Evolutionary conservation across 2,888 invertebrate species (phyloP), one percentile per base, ranked within the genome.

Genomic region (Limnephilus marmoratus): DNA sequence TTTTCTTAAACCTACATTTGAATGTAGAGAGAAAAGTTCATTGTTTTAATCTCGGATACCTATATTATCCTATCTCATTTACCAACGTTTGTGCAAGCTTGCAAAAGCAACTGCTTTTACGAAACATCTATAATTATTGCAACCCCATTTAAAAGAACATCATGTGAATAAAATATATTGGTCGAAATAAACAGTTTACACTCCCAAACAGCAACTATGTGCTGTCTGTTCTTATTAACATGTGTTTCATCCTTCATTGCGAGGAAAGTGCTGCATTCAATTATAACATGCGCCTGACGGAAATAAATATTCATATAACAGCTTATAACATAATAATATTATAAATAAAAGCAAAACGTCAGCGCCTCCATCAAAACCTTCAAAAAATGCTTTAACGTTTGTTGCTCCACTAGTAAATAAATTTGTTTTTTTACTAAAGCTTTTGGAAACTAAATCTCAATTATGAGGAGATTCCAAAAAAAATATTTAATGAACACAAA

Each of bases 381-480:
- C 34, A 12, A 34, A 83, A 83, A 34, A 83, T 83, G 83, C 41
- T 83, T 83, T 37, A 83, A 83, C 37, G 68, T 68, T 34, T 34
- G 53, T 53, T 87, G 53, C 87, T 53, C 87, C 87, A 87, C 87
- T 31, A 18, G 53, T 87, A 68, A 87, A 87, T 45, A 24, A 68
- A 87, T 53, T 87, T 49, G 3, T 83, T 37, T 7, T 83, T 83
- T 83, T 83, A 13, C 11, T 11, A 31, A 34, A 37, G 31, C 18
- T 53, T 87, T 87, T 87, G 87, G 87, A 49, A 83, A 83, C 18
- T 18, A 87, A 68, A 68, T 68, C 53, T 68, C 49, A n/a, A 85
- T 34, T 85, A 87, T 68, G 31, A 18, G 18, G 29, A 87, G 53
- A 34, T 31, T 31, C 87, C 49, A 68, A 87, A 68, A 86, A 49